These are phyloP conservation scores for Urocyon cinereoargenteus DNA, from an alignment of 2,797 vertebrate species.

Conservation along the genomic window DNA sequence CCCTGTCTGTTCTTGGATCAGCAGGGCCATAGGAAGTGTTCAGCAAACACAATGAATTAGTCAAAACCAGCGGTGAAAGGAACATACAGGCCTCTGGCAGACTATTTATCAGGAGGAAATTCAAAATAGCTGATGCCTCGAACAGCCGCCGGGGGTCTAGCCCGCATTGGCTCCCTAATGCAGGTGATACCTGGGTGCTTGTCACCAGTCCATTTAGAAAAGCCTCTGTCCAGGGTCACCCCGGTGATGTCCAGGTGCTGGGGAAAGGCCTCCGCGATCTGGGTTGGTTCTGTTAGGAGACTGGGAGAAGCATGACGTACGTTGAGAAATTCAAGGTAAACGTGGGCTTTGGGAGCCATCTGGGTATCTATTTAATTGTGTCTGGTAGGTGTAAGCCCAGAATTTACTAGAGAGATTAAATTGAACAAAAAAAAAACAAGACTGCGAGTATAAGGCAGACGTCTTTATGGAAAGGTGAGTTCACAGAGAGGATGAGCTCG, in stretches of 20 bases:
- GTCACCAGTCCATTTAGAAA: not conserved
- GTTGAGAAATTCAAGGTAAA: not conserved
- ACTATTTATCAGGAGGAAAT: not conserved
- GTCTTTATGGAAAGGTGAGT: not conserved
- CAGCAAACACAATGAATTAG: not conserved
- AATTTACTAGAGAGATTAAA: not conserved
- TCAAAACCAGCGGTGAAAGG: not conserved
- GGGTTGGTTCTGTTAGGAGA: not conserved
- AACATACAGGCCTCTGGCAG: not conserved
- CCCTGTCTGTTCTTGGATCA: not conserved
- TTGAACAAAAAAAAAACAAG: not conserved
- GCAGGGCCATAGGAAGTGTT: not conserved
- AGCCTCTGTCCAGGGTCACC: not conserved
- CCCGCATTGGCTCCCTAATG: not conserved
- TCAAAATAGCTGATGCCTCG: not conserved
- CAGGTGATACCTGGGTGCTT: not conserved
- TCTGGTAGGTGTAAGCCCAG: not conserved
- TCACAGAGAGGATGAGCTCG: not conserved
- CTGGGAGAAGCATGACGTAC: not conserved
- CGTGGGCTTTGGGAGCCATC: not conserved
- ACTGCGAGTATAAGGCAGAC: not conserved
- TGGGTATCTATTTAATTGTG: not conserved
- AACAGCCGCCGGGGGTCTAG: not conserved
- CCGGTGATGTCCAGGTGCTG: not conserved
- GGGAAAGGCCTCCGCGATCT: not conserved